Evolutionary conservation across 2,888 invertebrate genomes (phyloP).

Genomic region (Margaritifera margaritifera): DNA sequence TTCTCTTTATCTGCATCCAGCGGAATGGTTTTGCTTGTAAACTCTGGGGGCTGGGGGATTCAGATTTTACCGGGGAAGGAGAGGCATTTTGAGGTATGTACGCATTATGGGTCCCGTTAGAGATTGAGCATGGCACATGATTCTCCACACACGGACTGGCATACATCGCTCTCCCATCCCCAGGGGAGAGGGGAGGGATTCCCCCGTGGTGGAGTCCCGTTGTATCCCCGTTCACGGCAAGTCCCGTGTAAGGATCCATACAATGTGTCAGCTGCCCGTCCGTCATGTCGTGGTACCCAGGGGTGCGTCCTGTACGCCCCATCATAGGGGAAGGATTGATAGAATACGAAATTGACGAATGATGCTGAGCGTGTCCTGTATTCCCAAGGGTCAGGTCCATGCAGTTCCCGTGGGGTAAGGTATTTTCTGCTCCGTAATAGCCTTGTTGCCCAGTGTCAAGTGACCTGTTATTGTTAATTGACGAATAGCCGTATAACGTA

Average conservation of each 20-base stretch:
- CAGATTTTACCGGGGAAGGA: conserved; percentile 58
- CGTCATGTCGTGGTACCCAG: conserved; percentile 38
- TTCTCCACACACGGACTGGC: conserved; percentile 46
- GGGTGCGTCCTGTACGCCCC: conserved; percentile 34
- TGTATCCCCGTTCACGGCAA: conserved; percentile 39
- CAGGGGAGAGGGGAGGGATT: conserved; percentile 39
- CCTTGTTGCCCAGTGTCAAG: conserved; percentile 61
- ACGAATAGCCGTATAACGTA: conserved; percentile 55
- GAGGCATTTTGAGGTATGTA: conserved; percentile 45
- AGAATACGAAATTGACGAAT: no score
- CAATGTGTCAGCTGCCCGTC: conserved; percentile 46
- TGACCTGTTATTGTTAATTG: conserved; percentile 53
- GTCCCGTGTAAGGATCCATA: conserved; percentile 45
- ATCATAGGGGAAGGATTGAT: conserved; percentile 38
- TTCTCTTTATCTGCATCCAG: conserved; percentile 99
- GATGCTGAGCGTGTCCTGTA: conserved; percentile 7
- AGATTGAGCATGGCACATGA: conserved; percentile 50
- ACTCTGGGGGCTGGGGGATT: conserved; percentile 52
- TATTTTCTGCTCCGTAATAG: conserved; percentile 48
- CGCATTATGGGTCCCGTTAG: conserved; percentile 45
- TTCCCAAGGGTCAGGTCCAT: conserved; percentile 51
- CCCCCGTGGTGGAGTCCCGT: conserved; percentile 33
- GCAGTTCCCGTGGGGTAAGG: conserved; percentile 31
- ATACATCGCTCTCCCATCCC: conserved; percentile 44
- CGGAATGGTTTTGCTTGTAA: conserved; percentile 81